Evolutionary conservation across 2,888 invertebrate genomes (phyloP).

Genomic region (Steinernema scapterisci): DNA sequence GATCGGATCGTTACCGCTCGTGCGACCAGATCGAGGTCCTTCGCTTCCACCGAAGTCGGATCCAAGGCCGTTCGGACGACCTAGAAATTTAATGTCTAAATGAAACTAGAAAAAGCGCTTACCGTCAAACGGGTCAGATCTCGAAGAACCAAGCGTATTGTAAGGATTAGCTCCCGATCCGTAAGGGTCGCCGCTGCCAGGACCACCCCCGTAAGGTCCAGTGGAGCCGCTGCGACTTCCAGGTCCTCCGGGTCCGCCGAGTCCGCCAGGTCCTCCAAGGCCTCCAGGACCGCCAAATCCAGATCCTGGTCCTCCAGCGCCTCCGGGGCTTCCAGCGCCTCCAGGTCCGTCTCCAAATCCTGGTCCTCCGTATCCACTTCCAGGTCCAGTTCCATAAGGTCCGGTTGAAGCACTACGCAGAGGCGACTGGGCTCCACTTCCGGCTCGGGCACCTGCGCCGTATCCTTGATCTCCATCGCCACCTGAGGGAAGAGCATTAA

Average conservation of each 20-base stretch:
- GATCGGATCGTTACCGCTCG: constrained; percentile 13
- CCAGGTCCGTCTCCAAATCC: not conserved
- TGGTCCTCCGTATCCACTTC: not conserved
- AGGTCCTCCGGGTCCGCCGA: not conserved
- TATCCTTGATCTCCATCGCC: not conserved
- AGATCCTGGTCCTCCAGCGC: not conserved
- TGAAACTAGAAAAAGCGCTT: not conserved
- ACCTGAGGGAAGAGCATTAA: not conserved
- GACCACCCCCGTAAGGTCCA: not conserved
- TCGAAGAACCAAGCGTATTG: constrained; percentile 6
- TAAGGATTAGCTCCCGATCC: not conserved
- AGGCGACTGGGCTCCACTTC: constrained; percentile 17
- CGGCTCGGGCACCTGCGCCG: not conserved
- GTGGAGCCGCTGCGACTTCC: not conserved
- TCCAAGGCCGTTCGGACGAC: constrained; percentile 19
- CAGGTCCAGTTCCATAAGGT: not conserved
- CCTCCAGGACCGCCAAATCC: constrained; percentile 11
- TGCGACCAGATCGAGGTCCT: constrained; percentile 29
- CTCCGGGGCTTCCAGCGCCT: not conserved
- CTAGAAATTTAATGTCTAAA: not conserved
- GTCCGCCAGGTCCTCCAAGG: not conserved
- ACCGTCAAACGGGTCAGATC: constrained; percentile 19
- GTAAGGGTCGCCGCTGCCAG: not conserved
- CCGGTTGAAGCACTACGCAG: constrained; percentile 8
- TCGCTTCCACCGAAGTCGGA: constrained; percentile 6